Evolutionary conservation across 2,113 vertebrate genomes (phyloP).

Genomic region (Melanerpes aurifrons): DNA sequence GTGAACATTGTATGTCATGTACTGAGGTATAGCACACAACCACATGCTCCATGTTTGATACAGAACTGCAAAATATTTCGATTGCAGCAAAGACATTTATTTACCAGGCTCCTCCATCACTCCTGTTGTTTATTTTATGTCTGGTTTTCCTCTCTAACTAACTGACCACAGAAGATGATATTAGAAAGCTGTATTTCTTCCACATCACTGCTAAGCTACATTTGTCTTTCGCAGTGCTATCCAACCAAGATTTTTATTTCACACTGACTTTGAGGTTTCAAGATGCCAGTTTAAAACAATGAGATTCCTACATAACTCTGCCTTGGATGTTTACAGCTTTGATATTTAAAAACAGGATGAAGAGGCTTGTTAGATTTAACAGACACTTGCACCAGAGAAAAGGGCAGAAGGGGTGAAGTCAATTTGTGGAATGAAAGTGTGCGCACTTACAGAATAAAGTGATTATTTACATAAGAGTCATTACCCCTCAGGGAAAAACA

Average conservation of each 20-base stretch:
- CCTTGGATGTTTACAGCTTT: neutral
- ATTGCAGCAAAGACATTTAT: neutral
- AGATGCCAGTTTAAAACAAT: neutral
- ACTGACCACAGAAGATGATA: neutral
- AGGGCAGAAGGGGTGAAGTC: conserved; percentile 26
- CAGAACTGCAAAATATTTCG: neutral
- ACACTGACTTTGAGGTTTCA: neutral
- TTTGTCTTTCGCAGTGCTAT: neutral
- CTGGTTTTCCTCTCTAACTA: neutral
- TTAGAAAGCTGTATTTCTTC: neutral
- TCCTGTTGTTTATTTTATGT: neutral
- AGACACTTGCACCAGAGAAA: neutral
- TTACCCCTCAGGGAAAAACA: neutral
- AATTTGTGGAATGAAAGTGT: neutral
- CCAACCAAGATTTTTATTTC: neutral
- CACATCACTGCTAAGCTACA: neutral
- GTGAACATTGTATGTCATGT: fast-evolving
- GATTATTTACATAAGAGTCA: conserved; percentile 29
- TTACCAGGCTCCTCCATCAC: neutral
- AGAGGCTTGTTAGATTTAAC: neutral
- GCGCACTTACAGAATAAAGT: neutral
- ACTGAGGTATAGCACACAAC: neutral
- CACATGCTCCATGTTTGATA: neutral
- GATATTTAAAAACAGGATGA: conserved; percentile 12
- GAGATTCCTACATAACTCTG: neutral